A percentile compares a stretch with the other conserved stretches of the same genome.
phyloP scores from a whole-genome alignment of 2,113 vertebrate species.

The Myotis davidii region DNA sequence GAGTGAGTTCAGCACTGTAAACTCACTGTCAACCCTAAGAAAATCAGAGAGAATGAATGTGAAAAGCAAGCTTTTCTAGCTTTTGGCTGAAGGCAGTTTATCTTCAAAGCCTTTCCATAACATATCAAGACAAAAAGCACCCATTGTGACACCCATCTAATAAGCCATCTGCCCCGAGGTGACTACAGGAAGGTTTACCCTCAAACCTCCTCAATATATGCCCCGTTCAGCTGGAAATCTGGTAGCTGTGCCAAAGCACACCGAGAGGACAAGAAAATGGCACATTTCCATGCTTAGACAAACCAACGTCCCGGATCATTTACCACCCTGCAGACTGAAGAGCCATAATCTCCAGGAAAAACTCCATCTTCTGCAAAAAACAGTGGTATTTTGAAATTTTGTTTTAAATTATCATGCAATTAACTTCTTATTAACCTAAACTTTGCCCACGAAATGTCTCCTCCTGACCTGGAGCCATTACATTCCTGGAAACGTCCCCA shows the following conservation, averaged over 20 bases:
- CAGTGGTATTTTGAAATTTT: neutral
- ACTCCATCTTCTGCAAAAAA: neutral
- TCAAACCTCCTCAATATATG: neutral
- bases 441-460: neutral
- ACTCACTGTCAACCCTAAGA: neutral
- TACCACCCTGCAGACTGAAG: neutral
- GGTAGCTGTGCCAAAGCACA: neutral
- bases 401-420: neutral
- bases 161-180: neutral
- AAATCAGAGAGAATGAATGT: neutral
- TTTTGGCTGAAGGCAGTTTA: conserved; percentile 2
- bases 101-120: conserved; percentile 8
- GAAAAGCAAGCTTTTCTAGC: conserved; percentile 24
- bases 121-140: neutral
- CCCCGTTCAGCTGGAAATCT: neutral
- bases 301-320: neutral
- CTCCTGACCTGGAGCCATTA: neutral
- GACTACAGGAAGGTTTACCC: neutral
- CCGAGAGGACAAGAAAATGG: neutral
- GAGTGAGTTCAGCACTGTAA: neutral
- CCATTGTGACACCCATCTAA: neutral
- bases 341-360: neutral
- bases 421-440: neutral
- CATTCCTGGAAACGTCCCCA: neutral
- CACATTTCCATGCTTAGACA: neutral